These are phyloP conservation scores for Eristalinus sepulchralis DNA, from an alignment of 2,888 invertebrate genomes.

Conservation along the genomic window DNA sequence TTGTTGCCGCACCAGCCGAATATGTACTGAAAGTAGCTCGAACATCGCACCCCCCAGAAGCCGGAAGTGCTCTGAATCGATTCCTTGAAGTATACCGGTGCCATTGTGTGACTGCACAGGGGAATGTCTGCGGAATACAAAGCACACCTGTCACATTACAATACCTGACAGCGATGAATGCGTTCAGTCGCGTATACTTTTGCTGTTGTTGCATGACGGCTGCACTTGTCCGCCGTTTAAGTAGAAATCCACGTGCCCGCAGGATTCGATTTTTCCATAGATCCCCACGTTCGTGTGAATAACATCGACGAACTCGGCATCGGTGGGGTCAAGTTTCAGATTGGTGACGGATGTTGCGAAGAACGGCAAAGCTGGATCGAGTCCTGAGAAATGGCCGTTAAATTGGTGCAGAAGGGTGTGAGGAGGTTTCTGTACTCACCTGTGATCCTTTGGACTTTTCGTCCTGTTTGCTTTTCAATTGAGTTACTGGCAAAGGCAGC, in stretches of 20 bases:
- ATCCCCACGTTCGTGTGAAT: slow-evolving; percentile 84
- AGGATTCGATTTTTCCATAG: slow-evolving; percentile 83
- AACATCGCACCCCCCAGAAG: slow-evolving; percentile 74
- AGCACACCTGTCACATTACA: background rate
- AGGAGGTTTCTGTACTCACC: slow-evolving; percentile 73
- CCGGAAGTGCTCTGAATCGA: slow-evolving; percentile 72
- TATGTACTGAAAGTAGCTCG: slow-evolving; percentile 74
- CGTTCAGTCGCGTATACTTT: slow-evolving; percentile 59
- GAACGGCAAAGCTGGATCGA: slow-evolving; percentile 86
- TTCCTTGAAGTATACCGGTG: slow-evolving; percentile 74
- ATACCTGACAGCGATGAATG: background rate
- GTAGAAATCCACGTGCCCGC: slow-evolving; percentile 85
- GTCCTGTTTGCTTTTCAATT: slow-evolving; percentile 75
- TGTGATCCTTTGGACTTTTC: slow-evolving; percentile 79
- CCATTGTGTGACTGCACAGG: slow-evolving; percentile 74
- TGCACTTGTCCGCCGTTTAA: slow-evolving; percentile 82
- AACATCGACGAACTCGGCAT: slow-evolving; percentile 83
- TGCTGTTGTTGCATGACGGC: slow-evolving; percentile 71
- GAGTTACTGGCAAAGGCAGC: slow-evolving; percentile 80
- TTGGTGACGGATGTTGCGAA: slow-evolving; percentile 82
- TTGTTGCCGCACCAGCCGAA: slow-evolving; percentile 73
- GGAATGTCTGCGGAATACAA: slow-evolving; percentile 72
- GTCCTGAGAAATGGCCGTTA: slow-evolving; percentile 77
- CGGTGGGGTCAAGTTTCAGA: slow-evolving; percentile 82
- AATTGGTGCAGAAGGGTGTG: background rate